A percentile compares a stretch with the other conserved stretches of the same genome.
phyloP scores from a whole-genome alignment of 2,888 invertebrate species.

The Chydorus sphaericus region DNA sequence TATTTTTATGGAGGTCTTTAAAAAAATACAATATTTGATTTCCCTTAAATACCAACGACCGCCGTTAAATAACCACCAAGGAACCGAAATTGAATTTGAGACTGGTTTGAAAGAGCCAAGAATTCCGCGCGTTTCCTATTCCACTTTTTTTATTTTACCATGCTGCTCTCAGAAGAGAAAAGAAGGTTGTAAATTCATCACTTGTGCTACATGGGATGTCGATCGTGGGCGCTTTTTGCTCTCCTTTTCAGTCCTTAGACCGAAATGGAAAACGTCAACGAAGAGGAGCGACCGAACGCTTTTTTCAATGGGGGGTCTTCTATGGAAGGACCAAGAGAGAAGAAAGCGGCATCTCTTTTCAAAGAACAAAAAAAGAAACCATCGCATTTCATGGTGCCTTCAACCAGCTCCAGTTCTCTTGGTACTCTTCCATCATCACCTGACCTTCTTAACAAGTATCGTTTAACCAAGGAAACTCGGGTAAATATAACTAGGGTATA shows the following conservation, averaged over 20 bases:
- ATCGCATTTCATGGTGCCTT: neutral
- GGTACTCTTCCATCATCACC: constrained; percentile 3
- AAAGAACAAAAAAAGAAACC: neutral
- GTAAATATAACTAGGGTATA: neutral
- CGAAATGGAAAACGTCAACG: constrained; percentile 2
- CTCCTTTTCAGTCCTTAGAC: neutral
- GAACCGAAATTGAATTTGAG: neutral
- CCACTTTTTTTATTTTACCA: neutral
- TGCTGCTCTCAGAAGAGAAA: neutral
- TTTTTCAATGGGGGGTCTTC: neutral
- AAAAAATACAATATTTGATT: too few relatives aligned
- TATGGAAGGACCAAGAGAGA: neutral
- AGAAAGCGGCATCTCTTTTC: neutral
- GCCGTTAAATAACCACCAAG: too few relatives aligned
- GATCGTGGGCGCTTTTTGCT: neutral
- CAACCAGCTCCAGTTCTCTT: neutral
- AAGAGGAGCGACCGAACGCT: neutral
- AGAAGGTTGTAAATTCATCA: constrained; percentile 2
- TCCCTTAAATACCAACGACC: too few relatives aligned
- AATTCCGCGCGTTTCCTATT: neutral
- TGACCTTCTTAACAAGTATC: neutral
- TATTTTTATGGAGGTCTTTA: too few relatives aligned
- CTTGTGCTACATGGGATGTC: too few relatives aligned
- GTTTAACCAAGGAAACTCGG: neutral
- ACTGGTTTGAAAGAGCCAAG: neutral